Conservation (phyloP, 2,797 vertebrate genomes). For the Pseudotriccus pelzelni region DNA sequence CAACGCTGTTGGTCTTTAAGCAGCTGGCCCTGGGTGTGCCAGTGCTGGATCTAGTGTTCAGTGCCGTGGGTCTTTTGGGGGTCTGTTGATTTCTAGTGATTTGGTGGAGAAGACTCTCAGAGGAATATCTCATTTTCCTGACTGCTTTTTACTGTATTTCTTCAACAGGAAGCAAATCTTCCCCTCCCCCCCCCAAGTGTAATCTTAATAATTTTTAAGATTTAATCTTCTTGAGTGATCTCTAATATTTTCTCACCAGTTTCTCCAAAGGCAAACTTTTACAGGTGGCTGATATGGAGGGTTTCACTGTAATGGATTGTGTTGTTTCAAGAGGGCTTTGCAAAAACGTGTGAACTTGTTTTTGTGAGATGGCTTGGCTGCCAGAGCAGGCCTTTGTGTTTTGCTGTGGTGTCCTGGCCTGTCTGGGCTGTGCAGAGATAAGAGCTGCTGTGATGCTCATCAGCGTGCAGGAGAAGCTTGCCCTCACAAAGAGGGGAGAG, state of each 20-base stretch:
- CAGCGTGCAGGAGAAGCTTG: neutral
- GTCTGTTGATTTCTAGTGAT: neutral
- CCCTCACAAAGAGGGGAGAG: neutral
- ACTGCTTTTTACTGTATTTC: neutral
- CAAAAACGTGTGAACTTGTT: neutral
- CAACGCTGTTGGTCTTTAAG: neutral
- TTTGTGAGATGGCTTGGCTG: neutral
- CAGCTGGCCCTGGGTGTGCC: neutral
- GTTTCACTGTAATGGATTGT: neutral
- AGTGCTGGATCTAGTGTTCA: neutral
- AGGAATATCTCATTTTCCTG: neutral
- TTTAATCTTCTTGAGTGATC: neutral
- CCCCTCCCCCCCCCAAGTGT: neutral
- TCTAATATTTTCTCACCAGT: neutral
- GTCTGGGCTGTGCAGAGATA: neutral
- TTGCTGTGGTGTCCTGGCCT: neutral
- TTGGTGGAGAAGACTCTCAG: neutral
- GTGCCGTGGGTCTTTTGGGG: neutral
- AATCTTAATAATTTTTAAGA: neutral
- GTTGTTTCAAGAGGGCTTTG: neutral
- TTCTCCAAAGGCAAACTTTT: neutral
- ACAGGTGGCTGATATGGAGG: neutral
- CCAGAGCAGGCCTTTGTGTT: neutral
- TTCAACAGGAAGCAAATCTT: neutral
- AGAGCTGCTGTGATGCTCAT: neutral